Conservation (phyloP, 2,888 invertebrate genomes). For the Macropis europaea region DNA sequence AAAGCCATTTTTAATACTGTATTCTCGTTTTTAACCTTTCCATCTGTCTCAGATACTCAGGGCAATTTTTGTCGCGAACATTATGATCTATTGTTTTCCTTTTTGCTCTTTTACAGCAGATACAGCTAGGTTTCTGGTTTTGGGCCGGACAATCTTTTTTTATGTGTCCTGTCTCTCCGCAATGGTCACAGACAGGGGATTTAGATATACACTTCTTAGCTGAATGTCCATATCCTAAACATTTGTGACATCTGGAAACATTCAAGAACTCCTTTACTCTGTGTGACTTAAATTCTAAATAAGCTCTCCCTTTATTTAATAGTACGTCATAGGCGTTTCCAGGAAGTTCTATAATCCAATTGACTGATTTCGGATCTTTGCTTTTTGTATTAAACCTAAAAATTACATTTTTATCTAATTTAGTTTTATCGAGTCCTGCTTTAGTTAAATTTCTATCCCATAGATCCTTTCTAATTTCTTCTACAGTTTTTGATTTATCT, state of each 20-base stretch:
- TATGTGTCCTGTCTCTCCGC: background rate
- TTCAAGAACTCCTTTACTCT: background rate
- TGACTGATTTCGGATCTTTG: background rate
- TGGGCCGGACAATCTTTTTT: background rate
- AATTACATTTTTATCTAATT: background rate
- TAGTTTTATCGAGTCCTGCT: background rate
- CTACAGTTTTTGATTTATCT: background rate
- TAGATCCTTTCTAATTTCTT: background rate
- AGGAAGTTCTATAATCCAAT: background rate
- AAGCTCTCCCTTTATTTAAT: background rate
- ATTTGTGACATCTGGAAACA: background rate
- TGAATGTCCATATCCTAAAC: background rate
- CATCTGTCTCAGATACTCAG: no score
- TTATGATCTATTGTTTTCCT: no score
- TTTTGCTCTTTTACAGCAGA: no score
- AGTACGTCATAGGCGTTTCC: background rate
- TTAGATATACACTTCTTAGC: background rate
- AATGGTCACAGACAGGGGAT: background rate
- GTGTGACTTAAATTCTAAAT: background rate
- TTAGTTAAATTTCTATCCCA: background rate
- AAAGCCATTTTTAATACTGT: no score
- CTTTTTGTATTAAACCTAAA: background rate
- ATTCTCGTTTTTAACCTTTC: no score
- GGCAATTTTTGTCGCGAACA: no score
- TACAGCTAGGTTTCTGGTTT: background rate